A percentile compares a stretch with the other conserved stretches of the same genome.
phyloP scores from a whole-genome alignment of 2,888 invertebrate genomes.

The Nephrocerus scutellatus region DNA sequence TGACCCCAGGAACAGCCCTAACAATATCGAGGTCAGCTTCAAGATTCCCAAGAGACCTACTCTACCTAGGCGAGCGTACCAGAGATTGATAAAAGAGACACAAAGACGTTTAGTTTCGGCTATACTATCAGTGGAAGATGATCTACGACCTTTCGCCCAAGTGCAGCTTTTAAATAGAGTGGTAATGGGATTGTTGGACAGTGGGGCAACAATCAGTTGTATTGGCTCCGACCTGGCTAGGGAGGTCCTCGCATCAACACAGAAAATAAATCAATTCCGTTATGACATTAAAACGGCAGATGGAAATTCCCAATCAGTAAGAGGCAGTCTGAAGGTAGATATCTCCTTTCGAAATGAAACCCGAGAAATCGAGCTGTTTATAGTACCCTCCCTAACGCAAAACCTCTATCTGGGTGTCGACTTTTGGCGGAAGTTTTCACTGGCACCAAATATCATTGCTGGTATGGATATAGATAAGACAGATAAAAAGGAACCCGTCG shows the following conservation, averaged over 20 bases:
- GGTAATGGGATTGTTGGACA: slow-evolving; percentile 9
- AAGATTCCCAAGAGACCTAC: not conserved
- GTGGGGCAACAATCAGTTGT: slow-evolving; percentile 16
- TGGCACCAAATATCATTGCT: slow-evolving; percentile 3
- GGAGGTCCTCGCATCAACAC: slow-evolving; percentile 2
- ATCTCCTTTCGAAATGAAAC: slow-evolving; percentile 2
- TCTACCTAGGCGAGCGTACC: slow-evolving; percentile 4
- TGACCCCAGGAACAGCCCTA: no score
- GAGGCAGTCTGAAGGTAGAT: slow-evolving; percentile 10
- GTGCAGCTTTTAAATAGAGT: not conserved
- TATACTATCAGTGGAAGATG: slow-evolving; percentile 5
- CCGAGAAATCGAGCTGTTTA: slow-evolving; percentile 4
- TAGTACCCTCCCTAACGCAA: slow-evolving; percentile 14
- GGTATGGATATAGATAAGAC: slow-evolving; percentile 2
- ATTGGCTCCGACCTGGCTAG: slow-evolving; percentile 4
- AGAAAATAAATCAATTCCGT: not conserved
- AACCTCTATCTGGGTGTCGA: slow-evolving; percentile 14
- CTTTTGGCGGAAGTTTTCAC: slow-evolving; percentile 10
- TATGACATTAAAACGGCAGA: slow-evolving; percentile 11
- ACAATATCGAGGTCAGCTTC: not conserved
- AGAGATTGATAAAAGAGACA: not conserved
- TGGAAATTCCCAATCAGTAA: slow-evolving; percentile 10
- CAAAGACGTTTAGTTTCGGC: not conserved
- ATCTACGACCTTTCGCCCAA: slow-evolving; percentile 14
- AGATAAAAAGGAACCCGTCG: not conserved